These are phyloP conservation scores for Idris sp. DNA, from an alignment of 1,140 invertebrate genomes.

Conservation along the genomic window DNA sequence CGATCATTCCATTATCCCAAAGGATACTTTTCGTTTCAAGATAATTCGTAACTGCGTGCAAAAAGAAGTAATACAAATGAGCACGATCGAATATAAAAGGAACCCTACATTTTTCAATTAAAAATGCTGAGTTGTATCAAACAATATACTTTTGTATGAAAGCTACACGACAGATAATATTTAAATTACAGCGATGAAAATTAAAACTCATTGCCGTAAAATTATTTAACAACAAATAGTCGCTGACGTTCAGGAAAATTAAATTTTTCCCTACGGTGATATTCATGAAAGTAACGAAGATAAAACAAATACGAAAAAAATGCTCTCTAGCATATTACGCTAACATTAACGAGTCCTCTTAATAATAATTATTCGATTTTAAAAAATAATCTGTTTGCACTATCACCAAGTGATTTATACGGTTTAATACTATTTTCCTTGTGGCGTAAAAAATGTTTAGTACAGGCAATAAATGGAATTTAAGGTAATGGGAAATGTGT, in stretches of 20 bases:
- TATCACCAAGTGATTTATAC: too few species aligned
- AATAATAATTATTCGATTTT: neutral
- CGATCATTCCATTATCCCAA: neutral
- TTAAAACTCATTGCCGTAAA: constrained; percentile 7
- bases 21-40: constrained; percentile 2
- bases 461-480: too few species aligned
- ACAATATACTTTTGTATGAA: constrained; percentile 6
- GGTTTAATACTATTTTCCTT: too few species aligned
- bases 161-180: constrained; percentile 8
- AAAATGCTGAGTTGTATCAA: too few species aligned
- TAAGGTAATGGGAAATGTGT: too few species aligned
- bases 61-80: neutral
- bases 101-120: too few species aligned
- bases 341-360: neutral
- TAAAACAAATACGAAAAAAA: neutral
- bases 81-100: constrained; percentile 1
- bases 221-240: constrained; percentile 16
- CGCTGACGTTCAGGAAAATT: neutral
- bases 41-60: neutral
- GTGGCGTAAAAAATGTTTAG: too few species aligned
- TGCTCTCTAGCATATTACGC: too few species aligned
- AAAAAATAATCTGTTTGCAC: neutral
- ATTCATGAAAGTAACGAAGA: neutral
- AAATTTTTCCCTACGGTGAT: constrained; percentile 10
- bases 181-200: constrained; percentile 10